These are phyloP conservation scores for Tetropium fuscum DNA, from an alignment of 2,888 invertebrate species.

Conservation along the genomic window DNA sequence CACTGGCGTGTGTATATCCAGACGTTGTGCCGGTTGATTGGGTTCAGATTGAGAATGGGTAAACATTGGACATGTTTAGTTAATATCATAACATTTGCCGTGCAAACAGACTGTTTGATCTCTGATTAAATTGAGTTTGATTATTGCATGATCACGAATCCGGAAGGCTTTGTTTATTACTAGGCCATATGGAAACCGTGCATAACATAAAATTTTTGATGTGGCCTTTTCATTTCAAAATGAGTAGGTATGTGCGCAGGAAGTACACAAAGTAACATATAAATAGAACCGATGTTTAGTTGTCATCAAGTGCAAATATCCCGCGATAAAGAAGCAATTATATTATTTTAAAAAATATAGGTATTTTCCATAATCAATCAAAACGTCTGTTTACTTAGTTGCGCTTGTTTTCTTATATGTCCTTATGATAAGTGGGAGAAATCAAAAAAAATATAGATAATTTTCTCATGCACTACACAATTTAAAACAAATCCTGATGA, in stretches of 20 bases:
- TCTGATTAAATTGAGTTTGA: conserved; percentile 59
- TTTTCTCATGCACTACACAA: too few species aligned
- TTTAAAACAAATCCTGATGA: too few species aligned
- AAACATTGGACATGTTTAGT: conserved; percentile 59
- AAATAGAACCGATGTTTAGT: conserved; percentile 11
- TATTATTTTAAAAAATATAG: too few species aligned
- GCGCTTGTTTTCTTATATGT: neutral
- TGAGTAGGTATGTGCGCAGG: conserved; percentile 9
- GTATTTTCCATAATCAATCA: neutral
- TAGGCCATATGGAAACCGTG: conserved; percentile 30
- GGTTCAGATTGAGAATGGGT: conserved; percentile 57
- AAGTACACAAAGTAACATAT: conserved; percentile 12
- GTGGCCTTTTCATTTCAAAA: conserved; percentile 34
- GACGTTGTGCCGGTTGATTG: conserved; percentile 53
- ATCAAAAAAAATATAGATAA: too few species aligned
- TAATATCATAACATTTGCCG: conserved; percentile 59
- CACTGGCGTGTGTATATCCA: conserved; percentile 31
- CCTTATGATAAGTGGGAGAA: too few species aligned
- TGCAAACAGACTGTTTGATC: conserved; percentile 57
- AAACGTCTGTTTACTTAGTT: neutral
- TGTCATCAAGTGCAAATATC: conserved; percentile 2
- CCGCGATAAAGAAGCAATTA: too few species aligned
- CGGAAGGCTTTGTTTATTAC: conserved; percentile 42
- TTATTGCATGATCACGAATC: conserved; percentile 56
- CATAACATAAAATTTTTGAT: conserved; percentile 35